Conservation (phyloP, 1,140 invertebrate genomes). For the Drosophila prosaltans region DNA sequence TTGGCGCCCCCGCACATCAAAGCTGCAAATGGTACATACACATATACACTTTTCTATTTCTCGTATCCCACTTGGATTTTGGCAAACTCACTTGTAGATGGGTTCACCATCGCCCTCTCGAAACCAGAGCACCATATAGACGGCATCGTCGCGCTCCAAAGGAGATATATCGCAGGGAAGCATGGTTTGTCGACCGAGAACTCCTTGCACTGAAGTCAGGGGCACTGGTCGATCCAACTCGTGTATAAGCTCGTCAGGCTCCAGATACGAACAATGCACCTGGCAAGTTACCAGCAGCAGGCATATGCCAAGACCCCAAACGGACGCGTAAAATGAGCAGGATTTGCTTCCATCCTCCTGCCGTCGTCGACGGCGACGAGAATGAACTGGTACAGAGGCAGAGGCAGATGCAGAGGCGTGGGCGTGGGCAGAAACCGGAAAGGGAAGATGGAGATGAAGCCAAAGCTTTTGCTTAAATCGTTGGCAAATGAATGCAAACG, state of each 20-base stretch:
- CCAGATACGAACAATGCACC: constrained; percentile 60
- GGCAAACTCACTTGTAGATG: constrained; percentile 89
- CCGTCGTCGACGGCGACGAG: constrained; percentile 9
- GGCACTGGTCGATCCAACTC: constrained; percentile 86
- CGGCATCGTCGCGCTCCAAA: constrained; percentile 89
- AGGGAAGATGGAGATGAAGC: not conserved
- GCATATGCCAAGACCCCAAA: constrained; percentile 37
- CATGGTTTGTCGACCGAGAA: constrained; percentile 89
- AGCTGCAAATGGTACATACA: constrained; percentile 85
- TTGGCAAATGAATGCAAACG: constrained; percentile 46
- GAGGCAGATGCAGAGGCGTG: not conserved
- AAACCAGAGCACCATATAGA: constrained; percentile 95
- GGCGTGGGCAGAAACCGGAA: not conserved
- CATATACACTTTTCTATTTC: not conserved
- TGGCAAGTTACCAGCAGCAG: constrained; percentile 39
- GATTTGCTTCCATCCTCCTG: constrained; percentile 10
- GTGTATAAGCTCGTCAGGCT: constrained; percentile 82
- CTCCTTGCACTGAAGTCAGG: constrained; percentile 90
- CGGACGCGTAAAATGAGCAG: constrained; percentile 9
- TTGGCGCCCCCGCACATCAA: constrained; percentile 90
- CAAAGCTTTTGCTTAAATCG: constrained; percentile 19
- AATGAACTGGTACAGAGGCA: not conserved
- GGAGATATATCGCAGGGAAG: constrained; percentile 93
- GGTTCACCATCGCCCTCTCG: constrained; percentile 92
- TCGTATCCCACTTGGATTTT: not conserved